Percentiles rank a stretch among this genome's conserved stretches.
Evolutionary conservation across 23 tunicate species (phyloP).

Genomic region (Oikopleura dioica): DNA sequence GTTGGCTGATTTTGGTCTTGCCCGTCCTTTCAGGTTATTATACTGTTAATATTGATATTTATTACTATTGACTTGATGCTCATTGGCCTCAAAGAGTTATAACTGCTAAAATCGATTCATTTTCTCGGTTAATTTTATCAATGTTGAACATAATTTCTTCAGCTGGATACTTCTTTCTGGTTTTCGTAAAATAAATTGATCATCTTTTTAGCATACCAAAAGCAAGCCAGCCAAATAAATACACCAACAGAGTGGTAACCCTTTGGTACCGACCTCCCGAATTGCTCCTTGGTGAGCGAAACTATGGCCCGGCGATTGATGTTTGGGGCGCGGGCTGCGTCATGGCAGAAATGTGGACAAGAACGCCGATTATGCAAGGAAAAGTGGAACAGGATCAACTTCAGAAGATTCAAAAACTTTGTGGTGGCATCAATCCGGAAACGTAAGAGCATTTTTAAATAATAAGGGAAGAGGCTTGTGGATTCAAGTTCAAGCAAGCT

Average conservation of each 20-base stretch:
- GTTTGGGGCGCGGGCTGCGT: slow-evolving; percentile 99
- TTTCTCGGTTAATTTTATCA: no score
- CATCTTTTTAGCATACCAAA: slow-evolving; percentile 61
- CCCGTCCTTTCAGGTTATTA: slow-evolving; percentile 31
- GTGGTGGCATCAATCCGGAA: slow-evolving; percentile 12
- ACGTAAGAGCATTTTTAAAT: no score
- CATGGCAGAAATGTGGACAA: slow-evolving; percentile 99
- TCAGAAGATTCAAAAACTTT: not conserved
- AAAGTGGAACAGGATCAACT: slow-evolving; percentile 8
- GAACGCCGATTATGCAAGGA: slow-evolving; percentile 98
- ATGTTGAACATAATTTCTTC: no score
- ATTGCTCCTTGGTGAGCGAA: slow-evolving; percentile 63
- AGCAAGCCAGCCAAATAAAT: slow-evolving; percentile 57
- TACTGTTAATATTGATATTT: no score
- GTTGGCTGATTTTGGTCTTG: slow-evolving; percentile 93
- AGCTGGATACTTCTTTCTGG: no score
- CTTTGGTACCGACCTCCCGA: slow-evolving; percentile 98
- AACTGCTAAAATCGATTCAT: no score
- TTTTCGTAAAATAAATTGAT: no score
- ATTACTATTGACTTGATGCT: no score
- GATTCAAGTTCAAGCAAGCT: no score
- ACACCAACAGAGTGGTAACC: slow-evolving; percentile 93
- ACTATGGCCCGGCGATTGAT: slow-evolving; percentile 93
- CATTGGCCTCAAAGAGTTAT: no score
- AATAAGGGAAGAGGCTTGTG: no score